These are phyloP conservation scores for Pegoplata infirma DNA, from an alignment of 2,888 invertebrate species.

Conservation along the genomic window DNA sequence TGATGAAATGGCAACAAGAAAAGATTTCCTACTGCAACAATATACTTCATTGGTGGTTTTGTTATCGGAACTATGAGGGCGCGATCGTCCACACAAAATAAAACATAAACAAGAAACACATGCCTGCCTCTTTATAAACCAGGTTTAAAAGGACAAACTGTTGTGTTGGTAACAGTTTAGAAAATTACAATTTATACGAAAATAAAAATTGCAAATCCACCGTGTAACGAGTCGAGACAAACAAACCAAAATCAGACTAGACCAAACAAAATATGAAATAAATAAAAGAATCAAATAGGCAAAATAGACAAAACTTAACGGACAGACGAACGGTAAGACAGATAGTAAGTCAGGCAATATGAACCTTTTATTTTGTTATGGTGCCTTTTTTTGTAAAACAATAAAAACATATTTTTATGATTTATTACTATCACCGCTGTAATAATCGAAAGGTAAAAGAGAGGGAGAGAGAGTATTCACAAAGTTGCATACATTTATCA, in stretches of 20 bases:
- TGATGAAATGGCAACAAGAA: constrained; percentile 20
- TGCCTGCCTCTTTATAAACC: constrained; percentile 21
- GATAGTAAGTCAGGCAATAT: constrained; percentile 5
- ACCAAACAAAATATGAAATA: constrained; percentile 5
- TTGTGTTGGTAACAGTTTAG: constrained; percentile 20
- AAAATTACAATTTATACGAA: constrained; percentile 46
- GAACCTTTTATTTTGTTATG: constrained; percentile 12
- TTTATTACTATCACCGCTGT: constrained; percentile 72
- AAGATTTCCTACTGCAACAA: not conserved
- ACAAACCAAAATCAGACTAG: constrained; percentile 24
- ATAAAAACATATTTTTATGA: constrained; percentile 74
- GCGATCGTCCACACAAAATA: constrained; percentile 67
- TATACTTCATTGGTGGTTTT: constrained; percentile 71
- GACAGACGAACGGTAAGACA: not conserved
- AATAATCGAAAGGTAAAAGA: constrained; percentile 69
- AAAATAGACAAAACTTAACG: not conserved
- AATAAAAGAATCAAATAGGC: not conserved
- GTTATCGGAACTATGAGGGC: constrained; percentile 72
- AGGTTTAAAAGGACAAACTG: constrained; percentile 11
- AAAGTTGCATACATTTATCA: not conserved
- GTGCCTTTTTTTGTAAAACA: constrained; percentile 44
- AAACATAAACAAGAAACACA: constrained; percentile 56
- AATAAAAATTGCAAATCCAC: constrained; percentile 68
- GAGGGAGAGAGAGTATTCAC: not conserved
- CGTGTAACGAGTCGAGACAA: constrained; percentile 71